phyloP scores from a whole-genome alignment of 2,113 vertebrate species.

The Corythornis madagascariensis region DNA sequence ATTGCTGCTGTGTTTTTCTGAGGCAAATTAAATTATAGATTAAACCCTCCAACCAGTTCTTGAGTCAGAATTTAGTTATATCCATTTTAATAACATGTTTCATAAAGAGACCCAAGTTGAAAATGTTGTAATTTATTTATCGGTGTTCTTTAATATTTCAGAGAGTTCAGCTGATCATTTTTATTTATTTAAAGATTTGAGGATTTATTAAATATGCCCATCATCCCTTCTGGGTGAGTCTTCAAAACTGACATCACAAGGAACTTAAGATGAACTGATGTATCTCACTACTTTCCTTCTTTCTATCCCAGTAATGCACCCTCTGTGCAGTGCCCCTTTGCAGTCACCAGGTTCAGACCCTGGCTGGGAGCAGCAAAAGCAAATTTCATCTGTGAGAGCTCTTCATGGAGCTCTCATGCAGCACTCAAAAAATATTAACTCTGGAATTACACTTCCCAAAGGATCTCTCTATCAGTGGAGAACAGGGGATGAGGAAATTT shows the following conservation, averaged over 20 bases:
- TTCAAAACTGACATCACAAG: neutral
- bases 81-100: constrained; percentile 21
- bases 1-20: neutral
- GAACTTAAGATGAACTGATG: neutral
- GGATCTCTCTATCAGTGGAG: neutral
- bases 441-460: neutral
- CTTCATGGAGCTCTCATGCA: neutral
- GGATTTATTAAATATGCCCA: constrained; percentile 22
- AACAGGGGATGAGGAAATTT: neutral
- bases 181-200: constrained; percentile 45
- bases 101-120: neutral
- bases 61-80: neutral
- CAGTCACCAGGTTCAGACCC: neutral
- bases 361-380: neutral
- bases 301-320: neutral
- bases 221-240: neutral
- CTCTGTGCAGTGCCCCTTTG: neutral
- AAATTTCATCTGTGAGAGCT: neutral
- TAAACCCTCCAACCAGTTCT: neutral
- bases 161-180: neutral
- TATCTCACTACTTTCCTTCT: neutral
- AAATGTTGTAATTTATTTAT: constrained; percentile 44
- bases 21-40: neutral
- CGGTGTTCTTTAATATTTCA: constrained; percentile 43
- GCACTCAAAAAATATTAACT: neutral